A percentile compares a stretch with the other conserved stretches of the same genome.
These are phyloP conservation scores for Lepidiolamprologus cunningtoni DNA, from an alignment of 2,113 vertebrate species.

Conservation along the genomic window DNA sequence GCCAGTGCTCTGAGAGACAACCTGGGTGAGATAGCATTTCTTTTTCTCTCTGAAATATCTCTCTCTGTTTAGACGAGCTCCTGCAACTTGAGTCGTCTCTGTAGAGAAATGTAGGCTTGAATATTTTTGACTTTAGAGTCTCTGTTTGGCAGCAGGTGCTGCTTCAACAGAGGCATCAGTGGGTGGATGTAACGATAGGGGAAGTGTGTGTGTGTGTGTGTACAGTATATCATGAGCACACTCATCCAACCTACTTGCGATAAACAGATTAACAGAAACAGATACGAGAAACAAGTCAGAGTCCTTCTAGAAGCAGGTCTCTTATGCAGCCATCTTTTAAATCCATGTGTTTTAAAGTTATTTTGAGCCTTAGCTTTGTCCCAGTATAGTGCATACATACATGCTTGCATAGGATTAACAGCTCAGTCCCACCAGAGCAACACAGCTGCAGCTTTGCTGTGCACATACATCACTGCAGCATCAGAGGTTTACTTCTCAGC, in stretches of 20 bases:
- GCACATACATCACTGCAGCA: not conserved
- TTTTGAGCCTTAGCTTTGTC: not conserved
- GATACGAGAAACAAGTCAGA: not conserved
- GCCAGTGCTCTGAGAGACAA: slow-evolving; percentile 94
- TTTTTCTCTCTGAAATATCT: not conserved
- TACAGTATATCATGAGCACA: not conserved
- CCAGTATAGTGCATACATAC: not conserved
- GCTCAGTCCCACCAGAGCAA: not conserved
- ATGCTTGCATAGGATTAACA: not conserved
- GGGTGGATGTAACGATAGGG: not conserved
- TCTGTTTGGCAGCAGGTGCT: not conserved
- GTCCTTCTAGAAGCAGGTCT: not conserved
- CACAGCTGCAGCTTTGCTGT: not conserved
- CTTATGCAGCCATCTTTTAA: not conserved
- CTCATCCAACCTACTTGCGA: not conserved
- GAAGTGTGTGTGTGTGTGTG: not conserved
- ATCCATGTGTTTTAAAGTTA: not conserved
- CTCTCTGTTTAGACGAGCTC: not conserved
- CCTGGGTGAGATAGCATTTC: slow-evolving; percentile 72
- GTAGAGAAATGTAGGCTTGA: not conserved
- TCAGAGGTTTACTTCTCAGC: not conserved
- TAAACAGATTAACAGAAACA: not conserved
- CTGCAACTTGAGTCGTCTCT: not conserved
- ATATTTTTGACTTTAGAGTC: not conserved
- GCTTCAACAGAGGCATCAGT: not conserved